Evolutionary conservation across 1,140 invertebrate genomes (phyloP), one percentile per base, ranked within the genome.

Genomic region (Drosophila parvula): DNA sequence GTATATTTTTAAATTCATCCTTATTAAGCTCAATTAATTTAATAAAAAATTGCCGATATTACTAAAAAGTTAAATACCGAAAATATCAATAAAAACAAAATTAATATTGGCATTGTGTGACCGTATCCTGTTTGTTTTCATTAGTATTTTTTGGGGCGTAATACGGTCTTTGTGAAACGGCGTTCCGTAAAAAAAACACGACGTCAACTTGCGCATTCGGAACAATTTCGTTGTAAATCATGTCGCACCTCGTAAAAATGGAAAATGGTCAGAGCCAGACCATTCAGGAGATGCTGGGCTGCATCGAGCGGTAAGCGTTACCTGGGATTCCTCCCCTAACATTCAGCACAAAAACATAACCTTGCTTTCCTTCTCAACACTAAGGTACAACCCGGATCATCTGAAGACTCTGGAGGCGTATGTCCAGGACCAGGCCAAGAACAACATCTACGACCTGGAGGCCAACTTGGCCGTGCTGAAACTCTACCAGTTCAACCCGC

Each of bases 371-470:
- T 28, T 75, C 80, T 63, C 83, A 53, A 53, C 40, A 92, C 93
- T 45, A 82, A 98, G 97, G 73, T 99, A 99, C 92, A 99, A 99
- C 93, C 98, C 98, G 48, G 97, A 98, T 60, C 98, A 99, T 93
- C 93, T 99, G 16, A 94, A 95, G 57, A 96, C 96, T 14, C 93
- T 99, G 59, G 97, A 99, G 92, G 94, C 96, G 73, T 99, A 99
- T 93, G 97, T 99, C 8, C 96, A 98, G 90, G 95, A 98, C 81
- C 98, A 99, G 92, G 96, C 97, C 0, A 94, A 95, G 73, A 98
- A 99, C 91, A 99, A 99, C 92, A 95, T 96, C 4, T 99, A 99
- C 88, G 98, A 99, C 92, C 93, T 99, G 78, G 98, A 99, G 93
- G 98, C 98, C 2, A 99, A 99, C 92, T 93, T 99, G 48, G 98